Evolutionary conservation across 1,140 invertebrate genomes (phyloP).

Genomic region (Oryzaephilus surinamensis): DNA sequence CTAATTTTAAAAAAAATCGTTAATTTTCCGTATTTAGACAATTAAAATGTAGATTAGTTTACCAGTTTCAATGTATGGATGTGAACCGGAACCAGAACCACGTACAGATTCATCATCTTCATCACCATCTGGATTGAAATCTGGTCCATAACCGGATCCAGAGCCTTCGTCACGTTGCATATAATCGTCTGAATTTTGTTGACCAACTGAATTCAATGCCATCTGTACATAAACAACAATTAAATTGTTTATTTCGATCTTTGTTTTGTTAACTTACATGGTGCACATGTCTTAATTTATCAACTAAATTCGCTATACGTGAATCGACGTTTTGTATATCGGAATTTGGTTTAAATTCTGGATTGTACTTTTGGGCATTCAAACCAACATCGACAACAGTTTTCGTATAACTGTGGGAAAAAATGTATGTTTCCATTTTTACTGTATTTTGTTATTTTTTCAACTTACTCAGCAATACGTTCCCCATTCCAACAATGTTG

Average conservation of each 20-base stretch:
- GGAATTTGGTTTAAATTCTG: slow-evolving; percentile 45
- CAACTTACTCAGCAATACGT: slow-evolving; percentile 62
- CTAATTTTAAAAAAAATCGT: too few species aligned
- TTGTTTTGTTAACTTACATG: slow-evolving; percentile 39
- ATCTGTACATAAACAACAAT: slow-evolving; percentile 22
- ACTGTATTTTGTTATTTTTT: background rate
- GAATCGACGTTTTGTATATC: slow-evolving; percentile 39
- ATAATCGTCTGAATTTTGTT: slow-evolving; percentile 22
- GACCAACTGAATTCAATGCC: slow-evolving; percentile 28
- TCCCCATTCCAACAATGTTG: slow-evolving; percentile 68
- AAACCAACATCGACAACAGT: slow-evolving; percentile 49
- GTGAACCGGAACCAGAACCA: slow-evolving; percentile 31
- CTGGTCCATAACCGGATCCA: slow-evolving; percentile 31
- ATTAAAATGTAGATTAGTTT: too few species aligned
- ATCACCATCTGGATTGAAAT: slow-evolving; percentile 24
- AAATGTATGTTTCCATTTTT: background rate
- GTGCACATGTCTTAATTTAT: slow-evolving; percentile 53
- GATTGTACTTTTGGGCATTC: slow-evolving; percentile 54
- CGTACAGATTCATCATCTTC: slow-evolving; percentile 20
- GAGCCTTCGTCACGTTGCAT: slow-evolving; percentile 32
- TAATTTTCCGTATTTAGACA: too few species aligned
- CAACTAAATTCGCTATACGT: slow-evolving; percentile 47
- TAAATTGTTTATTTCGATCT: slow-evolving; percentile 1
- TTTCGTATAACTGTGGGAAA: slow-evolving; percentile 48
- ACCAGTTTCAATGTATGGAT: slow-evolving; percentile 19